phyloP scores from a whole-genome alignment of 2,113 vertebrate genomes.

The Ptyas mucosa region DNA sequence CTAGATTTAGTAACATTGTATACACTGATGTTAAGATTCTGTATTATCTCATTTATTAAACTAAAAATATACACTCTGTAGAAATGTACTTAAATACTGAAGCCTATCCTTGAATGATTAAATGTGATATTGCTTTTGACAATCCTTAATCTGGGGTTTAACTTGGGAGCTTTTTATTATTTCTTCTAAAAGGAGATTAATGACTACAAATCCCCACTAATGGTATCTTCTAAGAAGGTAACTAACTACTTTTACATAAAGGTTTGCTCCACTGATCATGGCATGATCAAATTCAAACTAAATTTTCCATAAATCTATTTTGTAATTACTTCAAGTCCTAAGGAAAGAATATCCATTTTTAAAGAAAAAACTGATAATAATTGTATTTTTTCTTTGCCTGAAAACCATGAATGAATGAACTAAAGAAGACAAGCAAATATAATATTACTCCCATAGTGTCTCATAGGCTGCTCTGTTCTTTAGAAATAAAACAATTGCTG shows the following conservation, averaged over 20 bases:
- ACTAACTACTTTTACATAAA: constrained; percentile 19
- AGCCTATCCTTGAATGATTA: constrained; percentile 15
- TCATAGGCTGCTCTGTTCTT: background rate
- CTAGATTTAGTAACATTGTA: background rate
- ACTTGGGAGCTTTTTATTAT: constrained; percentile 14
- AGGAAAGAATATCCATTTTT: constrained; percentile 13
- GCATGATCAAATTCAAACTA: constrained; percentile 44
- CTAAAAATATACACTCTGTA: background rate
- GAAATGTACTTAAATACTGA: background rate
- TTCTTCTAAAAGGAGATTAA: constrained; percentile 33
- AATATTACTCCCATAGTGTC: background rate
- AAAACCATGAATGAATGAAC: background rate
- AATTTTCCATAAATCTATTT: constrained; percentile 5
- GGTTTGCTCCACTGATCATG: constrained; percentile 28
- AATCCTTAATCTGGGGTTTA: constrained; percentile 4
- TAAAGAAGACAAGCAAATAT: background rate
- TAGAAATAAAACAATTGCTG: background rate
- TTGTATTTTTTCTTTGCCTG: background rate
- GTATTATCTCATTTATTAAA: background rate
- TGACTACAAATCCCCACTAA: background rate
- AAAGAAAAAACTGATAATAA: background rate
- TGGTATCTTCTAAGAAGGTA: constrained; percentile 15
- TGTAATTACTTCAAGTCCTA: constrained; percentile 23
- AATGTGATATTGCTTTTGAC: constrained; percentile 17
- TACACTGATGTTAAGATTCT: background rate